Evolutionary conservation across 2,113 vertebrate genomes (phyloP).

Genomic region (Bungarus multicinctus): DNA sequence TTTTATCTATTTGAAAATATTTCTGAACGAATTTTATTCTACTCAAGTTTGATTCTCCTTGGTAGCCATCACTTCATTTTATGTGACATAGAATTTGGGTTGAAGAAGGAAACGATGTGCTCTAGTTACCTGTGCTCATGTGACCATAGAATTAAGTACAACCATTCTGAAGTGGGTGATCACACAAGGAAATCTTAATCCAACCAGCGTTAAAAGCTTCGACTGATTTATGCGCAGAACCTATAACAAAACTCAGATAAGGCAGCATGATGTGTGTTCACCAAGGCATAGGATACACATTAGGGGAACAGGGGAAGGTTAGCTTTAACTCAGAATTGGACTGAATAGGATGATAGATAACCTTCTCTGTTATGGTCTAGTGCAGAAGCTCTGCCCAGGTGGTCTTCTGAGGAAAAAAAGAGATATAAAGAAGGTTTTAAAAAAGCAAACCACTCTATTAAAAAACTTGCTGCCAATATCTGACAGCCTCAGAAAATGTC

Average conservation of each 20-base stretch:
- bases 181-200: not conserved
- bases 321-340: not conserved
- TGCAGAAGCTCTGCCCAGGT: not conserved
- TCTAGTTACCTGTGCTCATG: not conserved
- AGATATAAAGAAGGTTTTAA: not conserved
- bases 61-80: constrained; percentile 2
- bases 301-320: not conserved
- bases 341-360: not conserved
- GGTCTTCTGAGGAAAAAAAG: not conserved
- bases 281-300: not conserved
- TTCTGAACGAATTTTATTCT: constrained; percentile 4
- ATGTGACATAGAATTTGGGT: not conserved
- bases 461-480: not conserved
- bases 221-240: not conserved
- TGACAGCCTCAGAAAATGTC: not conserved
- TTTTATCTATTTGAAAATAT: not conserved
- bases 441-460: not conserved
- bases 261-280: not conserved
- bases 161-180: not conserved
- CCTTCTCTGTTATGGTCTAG: not conserved
- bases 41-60: constrained; percentile 14
- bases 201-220: not conserved
- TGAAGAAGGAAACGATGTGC: not conserved
- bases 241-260: not conserved
- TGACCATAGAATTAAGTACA: not conserved